Evolutionary conservation across 2,888 invertebrate species (phyloP).

Genomic region (Aspidiotus rigidus): DNA sequence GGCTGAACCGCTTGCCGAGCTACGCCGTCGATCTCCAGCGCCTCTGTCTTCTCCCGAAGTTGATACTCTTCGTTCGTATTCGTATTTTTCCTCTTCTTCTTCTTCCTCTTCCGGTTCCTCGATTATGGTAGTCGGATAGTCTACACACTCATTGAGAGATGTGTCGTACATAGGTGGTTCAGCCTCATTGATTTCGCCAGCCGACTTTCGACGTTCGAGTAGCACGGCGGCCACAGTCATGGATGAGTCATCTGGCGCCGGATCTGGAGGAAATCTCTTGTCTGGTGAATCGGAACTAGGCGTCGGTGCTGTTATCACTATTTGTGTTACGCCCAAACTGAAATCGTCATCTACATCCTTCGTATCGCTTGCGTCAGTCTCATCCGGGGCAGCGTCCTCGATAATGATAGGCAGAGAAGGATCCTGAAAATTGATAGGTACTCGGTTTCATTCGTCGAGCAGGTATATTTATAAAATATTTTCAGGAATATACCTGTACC

Average conservation of each 20-base stretch:
- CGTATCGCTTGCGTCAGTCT: conserved; percentile 10
- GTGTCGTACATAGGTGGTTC: conserved; percentile 33
- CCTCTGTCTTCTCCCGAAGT: conserved; percentile 38
- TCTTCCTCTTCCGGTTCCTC: conserved; percentile 38
- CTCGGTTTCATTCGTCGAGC: background rate
- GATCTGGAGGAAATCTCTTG: conserved; percentile 60
- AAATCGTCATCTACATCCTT: conserved; percentile 46
- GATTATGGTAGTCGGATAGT: conserved; percentile 35
- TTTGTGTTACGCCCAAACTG: conserved; percentile 75
- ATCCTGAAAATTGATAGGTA: conserved; percentile 8
- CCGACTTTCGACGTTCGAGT: conserved; percentile 38
- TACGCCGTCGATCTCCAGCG: conserved; percentile 39
- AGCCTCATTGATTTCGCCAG: conserved; percentile 37
- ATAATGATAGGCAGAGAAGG: background rate
- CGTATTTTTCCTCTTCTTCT: conserved; percentile 38
- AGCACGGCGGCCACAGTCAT: conserved; percentile 34
- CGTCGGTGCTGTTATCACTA: conserved; percentile 87
- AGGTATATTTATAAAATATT: conserved; percentile 3
- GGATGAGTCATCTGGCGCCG: conserved; percentile 36
- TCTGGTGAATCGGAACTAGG: conserved; percentile 83
- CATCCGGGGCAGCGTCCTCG: conserved; percentile 9
- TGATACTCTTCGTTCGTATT: conserved; percentile 34
- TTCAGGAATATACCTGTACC: conserved; percentile 9
- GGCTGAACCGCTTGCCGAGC: conserved; percentile 17
- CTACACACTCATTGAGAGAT: conserved; percentile 28